A percentile compares a stretch with the other conserved stretches of the same genome.
These are phyloP conservation scores for Saccopteryx leptura DNA, from an alignment of 2,113 vertebrate species.

Conservation along the genomic window DNA sequence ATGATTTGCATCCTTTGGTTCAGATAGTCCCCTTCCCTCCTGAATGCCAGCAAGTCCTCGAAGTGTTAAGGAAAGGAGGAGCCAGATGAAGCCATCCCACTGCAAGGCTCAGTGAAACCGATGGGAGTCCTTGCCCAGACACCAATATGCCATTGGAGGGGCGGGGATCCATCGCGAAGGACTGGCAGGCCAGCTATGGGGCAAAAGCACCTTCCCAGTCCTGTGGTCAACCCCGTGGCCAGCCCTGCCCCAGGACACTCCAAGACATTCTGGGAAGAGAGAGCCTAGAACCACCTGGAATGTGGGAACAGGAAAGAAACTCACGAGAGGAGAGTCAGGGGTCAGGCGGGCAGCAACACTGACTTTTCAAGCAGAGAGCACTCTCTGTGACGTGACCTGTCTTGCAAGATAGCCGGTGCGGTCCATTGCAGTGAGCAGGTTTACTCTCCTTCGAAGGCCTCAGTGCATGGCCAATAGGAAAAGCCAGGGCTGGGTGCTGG, in stretches of 20 bases:
- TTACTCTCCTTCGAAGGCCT: fast-evolving
- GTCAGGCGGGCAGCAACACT: fast-evolving
- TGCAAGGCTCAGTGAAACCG: fast-evolving
- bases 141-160: not conserved
- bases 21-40: not conserved
- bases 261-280: not conserved
- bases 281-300: not conserved
- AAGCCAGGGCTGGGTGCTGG: not conserved
- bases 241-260: not conserved
- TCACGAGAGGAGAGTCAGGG: not conserved
- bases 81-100: not conserved
- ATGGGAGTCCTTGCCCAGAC: not conserved
- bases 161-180: not conserved
- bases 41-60: not conserved
- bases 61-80: fast-evolving
- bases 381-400: not conserved
- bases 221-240: fast-evolving
- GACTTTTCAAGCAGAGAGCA: fast-evolving
- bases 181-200: not conserved
- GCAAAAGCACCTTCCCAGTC: no score
- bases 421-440: fast-evolving
- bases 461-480: fast-evolving
- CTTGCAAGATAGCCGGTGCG: fast-evolving
- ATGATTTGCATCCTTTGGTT: not conserved
- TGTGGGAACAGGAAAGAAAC: not conserved